Evolutionary conservation across 2,797 vertebrate genomes (phyloP).

Genomic region (Oceanodroma leucorhoa): DNA sequence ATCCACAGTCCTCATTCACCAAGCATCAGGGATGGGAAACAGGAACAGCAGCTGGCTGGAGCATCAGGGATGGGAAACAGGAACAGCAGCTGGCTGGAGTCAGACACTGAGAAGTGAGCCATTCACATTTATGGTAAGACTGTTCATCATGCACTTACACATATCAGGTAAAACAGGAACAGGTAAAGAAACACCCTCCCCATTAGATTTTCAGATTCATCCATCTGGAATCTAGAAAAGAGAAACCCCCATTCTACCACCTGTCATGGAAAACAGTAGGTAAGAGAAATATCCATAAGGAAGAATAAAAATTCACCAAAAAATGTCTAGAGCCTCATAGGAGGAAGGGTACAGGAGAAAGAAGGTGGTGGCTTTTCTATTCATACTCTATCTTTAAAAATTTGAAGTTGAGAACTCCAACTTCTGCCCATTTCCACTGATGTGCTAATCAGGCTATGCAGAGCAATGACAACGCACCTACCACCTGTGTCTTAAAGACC

Average conservation of each 20-base stretch:
- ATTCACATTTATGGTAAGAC: neutral
- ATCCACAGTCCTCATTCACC: neutral
- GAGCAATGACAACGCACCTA: neutral
- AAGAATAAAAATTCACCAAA: neutral
- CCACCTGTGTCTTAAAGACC: neutral
- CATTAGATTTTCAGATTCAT: neutral
- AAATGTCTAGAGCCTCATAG: neutral
- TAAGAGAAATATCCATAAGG: neutral
- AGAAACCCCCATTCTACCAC: neutral
- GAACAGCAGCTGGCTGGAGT: neutral
- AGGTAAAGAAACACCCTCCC: neutral
- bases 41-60: neutral
- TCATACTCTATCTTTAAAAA: neutral
- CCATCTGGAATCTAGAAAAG: neutral
- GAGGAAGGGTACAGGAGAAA: neutral
- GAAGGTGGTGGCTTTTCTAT: neutral
- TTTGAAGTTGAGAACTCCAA: neutral
- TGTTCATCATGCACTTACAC: neutral
- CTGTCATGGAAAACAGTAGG: neutral
- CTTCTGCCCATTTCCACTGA: neutral
- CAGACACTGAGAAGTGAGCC: neutral
- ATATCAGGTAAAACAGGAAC: neutral
- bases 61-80: neutral
- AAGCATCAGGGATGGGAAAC: neutral
- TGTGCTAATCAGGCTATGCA: neutral